Conservation (phyloP, 2,797 vertebrate genomes). For the Sparidentex hasta region DNA sequence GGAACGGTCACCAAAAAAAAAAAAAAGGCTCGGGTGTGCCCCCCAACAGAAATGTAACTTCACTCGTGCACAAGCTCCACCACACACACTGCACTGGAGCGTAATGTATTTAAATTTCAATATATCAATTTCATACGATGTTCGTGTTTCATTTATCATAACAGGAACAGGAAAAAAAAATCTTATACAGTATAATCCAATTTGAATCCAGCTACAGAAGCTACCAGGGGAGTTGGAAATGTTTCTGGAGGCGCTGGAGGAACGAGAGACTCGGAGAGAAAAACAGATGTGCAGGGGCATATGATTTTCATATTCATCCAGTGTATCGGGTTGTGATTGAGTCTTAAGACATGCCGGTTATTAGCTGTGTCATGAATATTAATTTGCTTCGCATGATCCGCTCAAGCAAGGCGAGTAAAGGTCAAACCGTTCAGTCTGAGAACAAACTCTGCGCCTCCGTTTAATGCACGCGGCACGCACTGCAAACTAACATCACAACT, state of each 20-base stretch:
- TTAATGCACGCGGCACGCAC: conserved; percentile 32
- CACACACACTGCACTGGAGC: not conserved
- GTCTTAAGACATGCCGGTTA: conserved; percentile 44
- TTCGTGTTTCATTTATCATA: not conserved
- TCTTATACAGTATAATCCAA: not conserved
- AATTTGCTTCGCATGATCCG: conserved; percentile 47
- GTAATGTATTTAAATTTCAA: not conserved
- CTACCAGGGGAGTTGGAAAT: conserved; percentile 15
- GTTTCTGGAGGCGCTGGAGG: conserved; percentile 15
- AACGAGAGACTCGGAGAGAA: conserved; percentile 15
- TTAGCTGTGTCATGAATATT: conserved; percentile 60
- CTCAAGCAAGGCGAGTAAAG: conserved; percentile 52
- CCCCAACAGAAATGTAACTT: not conserved
- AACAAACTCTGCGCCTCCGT: conserved; percentile 36
- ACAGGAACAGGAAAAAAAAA: not conserved
- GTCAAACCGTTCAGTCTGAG: conserved; percentile 50
- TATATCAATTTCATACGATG: not conserved
- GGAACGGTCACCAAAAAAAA: not conserved
- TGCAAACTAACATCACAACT: conserved; percentile 39
- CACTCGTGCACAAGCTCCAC: not conserved
- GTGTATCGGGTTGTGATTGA: conserved; percentile 49
- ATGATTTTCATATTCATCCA: conserved; percentile 53
- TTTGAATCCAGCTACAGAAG: conserved; percentile 39
- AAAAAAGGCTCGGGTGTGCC: not conserved
- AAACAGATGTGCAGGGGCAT: conserved; percentile 17